These are phyloP conservation scores for Australoheros facetus DNA, from an alignment of 2,797 vertebrate genomes.

Conservation along the genomic window DNA sequence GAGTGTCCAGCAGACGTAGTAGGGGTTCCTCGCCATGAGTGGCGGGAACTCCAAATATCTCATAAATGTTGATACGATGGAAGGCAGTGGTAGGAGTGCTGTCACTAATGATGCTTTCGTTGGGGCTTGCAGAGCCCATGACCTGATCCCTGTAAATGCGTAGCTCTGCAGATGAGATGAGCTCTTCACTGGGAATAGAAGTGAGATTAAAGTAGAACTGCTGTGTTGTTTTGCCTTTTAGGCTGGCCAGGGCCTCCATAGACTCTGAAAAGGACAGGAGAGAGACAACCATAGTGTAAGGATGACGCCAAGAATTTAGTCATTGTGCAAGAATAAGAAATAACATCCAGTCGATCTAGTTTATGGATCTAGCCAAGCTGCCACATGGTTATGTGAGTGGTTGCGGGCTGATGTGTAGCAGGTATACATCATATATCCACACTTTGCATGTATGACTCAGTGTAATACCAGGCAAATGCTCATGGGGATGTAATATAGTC, in stretches of 20 bases:
- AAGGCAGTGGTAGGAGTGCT: constrained; percentile 75
- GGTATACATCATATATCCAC: constrained; percentile 19
- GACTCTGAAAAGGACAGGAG: constrained; percentile 83
- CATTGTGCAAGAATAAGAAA: constrained; percentile 17
- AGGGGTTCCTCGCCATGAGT: constrained; percentile 83
- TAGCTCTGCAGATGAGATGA: constrained; percentile 94
- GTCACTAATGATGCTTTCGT: constrained; percentile 60
- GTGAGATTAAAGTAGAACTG: constrained; percentile 98
- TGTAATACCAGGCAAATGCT: constrained; percentile 40
- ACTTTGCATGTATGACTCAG: constrained; percentile 32
- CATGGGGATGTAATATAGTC: constrained; percentile 22
- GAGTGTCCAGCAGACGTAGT: constrained; percentile 95
- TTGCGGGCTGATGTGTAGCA: constrained; percentile 47
- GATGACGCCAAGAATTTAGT: constrained; percentile 19
- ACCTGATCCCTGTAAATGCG: constrained; percentile 95
- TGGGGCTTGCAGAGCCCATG: constrained; percentile 71
- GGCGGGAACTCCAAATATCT: constrained; percentile 89
- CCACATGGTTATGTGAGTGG: constrained; percentile 46
- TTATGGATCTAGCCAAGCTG: constrained; percentile 35
- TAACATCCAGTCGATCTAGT: constrained; percentile 17
- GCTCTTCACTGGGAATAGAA: constrained; percentile 91
- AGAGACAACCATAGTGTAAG: constrained; percentile 45
- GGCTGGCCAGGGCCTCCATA: constrained; percentile 91
- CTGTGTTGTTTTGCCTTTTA: constrained; percentile 89
- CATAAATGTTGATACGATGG: constrained; percentile 98